Conservation (phyloP, 1,140 invertebrate species). For the Drosophila azteca region DNA sequence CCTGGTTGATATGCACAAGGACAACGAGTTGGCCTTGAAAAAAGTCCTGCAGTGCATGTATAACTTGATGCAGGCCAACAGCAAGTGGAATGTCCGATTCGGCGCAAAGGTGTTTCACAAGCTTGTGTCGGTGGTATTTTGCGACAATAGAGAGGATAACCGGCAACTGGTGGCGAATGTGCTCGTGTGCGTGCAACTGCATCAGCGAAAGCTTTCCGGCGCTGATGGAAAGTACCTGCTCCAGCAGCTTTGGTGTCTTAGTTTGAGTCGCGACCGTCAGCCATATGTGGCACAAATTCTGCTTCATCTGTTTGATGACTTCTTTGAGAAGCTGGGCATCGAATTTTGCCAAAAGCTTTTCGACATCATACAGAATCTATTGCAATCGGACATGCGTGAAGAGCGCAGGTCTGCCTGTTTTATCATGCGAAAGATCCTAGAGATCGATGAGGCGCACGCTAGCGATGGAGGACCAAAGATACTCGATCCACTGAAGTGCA, state of each 20-base stretch:
- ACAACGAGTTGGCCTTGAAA: constrained; percentile 56
- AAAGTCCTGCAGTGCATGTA: constrained; percentile 62
- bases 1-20: constrained; percentile 53
- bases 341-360: constrained; percentile 40
- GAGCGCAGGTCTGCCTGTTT: constrained; percentile 59
- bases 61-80: constrained; percentile 56
- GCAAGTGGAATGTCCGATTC: constrained; percentile 59
- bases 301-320: constrained; percentile 61
- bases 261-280: constrained; percentile 46
- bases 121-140: constrained; percentile 50
- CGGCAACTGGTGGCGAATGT: constrained; percentile 63
- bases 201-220: constrained; percentile 49
- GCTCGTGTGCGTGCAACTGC: constrained; percentile 65
- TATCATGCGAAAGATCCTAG: constrained; percentile 54
- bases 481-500: constrained; percentile 24
- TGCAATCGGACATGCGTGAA: constrained; percentile 58
- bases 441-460: constrained; percentile 4
- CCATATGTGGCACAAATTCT: constrained; percentile 59
- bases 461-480: background rate
- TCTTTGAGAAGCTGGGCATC: constrained; percentile 35
- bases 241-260: constrained; percentile 53
- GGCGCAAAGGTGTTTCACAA: constrained; percentile 68
- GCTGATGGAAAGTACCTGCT: constrained; percentile 64
- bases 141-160: constrained; percentile 29
- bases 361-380: constrained; percentile 29